phyloP scores from a whole-genome alignment of 2,113 vertebrate genomes.

The Muntiacus muntjak region DNA sequence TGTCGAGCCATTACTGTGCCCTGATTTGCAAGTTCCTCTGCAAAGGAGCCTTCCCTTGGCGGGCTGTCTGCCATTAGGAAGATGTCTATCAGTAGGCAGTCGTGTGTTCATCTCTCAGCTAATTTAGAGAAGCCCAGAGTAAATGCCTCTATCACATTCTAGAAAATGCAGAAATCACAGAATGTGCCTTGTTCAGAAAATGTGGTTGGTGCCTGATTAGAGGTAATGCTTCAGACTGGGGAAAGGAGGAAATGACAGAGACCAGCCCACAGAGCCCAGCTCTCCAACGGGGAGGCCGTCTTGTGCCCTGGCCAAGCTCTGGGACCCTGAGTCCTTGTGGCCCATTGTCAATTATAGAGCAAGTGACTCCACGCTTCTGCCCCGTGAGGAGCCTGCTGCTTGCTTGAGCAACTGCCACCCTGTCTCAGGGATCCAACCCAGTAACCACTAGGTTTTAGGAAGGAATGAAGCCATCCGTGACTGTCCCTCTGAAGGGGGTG shows the following conservation, averaged over 20 bases:
- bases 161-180: background rate
- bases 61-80: slow-evolving; percentile 40
- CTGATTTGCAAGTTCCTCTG: slow-evolving; percentile 55
- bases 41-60: slow-evolving; percentile 21
- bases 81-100: slow-evolving; percentile 34
- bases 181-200: background rate
- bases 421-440: background rate
- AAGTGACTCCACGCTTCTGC: background rate
- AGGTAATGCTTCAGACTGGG: background rate
- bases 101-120: background rate
- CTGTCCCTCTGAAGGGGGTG: background rate
- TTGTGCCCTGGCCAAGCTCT: background rate
- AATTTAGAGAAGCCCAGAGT: slow-evolving; percentile 23
- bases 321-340: background rate
- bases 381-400: rapidly evolving
- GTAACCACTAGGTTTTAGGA: background rate
- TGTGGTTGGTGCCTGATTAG: rapidly evolving
- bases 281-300: background rate
- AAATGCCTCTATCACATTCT: background rate
- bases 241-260: background rate
- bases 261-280: background rate
- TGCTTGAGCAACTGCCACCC: background rate
- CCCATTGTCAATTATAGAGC: background rate
- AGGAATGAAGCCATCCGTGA: background rate
- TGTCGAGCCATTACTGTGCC: slow-evolving; percentile 15